Evolutionary conservation across 2,888 invertebrate species (phyloP).

Genomic region (Strigamia transsilvanica): DNA sequence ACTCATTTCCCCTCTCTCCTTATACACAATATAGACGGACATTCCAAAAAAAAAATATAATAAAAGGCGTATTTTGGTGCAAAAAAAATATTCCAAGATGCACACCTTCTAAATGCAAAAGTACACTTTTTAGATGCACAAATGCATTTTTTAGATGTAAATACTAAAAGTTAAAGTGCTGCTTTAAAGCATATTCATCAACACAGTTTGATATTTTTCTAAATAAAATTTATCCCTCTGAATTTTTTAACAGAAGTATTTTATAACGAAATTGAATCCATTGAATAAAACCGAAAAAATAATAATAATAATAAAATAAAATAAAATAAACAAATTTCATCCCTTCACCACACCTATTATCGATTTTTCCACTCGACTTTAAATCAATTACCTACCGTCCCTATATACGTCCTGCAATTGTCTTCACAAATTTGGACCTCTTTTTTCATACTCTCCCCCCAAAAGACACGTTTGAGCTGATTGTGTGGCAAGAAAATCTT

Average conservation of each 20-base stretch:
- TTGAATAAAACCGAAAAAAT: not conserved
- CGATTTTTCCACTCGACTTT: not conserved
- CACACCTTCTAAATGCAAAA: no score
- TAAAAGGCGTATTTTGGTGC: no score
- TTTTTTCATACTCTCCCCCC: not conserved
- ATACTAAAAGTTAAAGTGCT: no score
- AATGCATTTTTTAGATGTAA: no score
- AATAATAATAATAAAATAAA: not conserved
- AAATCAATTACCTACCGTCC: conserved; percentile 29
- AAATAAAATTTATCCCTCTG: no score
- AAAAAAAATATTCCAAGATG: no score
- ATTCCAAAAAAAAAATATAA: not conserved
- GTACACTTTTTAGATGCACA: no score
- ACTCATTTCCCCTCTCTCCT: not conserved
- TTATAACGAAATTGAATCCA: no score
- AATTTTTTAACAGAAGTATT: no score
- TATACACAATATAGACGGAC: not conserved
- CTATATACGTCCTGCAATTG: conserved; percentile 6
- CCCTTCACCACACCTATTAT: not conserved
- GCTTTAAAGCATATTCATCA: no score
- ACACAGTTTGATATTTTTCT: no score
- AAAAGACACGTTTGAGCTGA: conserved; percentile 30
- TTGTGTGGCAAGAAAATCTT: conserved; percentile 32
- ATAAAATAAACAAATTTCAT: not conserved
- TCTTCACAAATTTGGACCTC: conserved; percentile 3